Evolutionary conservation across 2,888 invertebrate species (phyloP).

Genomic region (Volucella inflata): DNA sequence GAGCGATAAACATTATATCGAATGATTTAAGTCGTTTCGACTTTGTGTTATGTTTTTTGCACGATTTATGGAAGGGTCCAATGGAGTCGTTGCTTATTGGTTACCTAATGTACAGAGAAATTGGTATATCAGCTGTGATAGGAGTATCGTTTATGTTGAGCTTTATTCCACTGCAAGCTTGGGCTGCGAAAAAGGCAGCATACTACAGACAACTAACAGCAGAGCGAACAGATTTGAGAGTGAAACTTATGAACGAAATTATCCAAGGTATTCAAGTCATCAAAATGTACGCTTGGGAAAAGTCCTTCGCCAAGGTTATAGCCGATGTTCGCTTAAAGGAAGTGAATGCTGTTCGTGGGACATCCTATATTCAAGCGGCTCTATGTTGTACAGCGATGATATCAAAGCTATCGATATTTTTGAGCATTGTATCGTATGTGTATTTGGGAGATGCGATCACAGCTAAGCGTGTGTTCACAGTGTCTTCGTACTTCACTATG

Average conservation of each 20-base stretch:
- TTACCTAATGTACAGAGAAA: too few relatives aligned
- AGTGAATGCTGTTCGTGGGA: constrained; percentile 87
- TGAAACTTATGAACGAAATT: too few relatives aligned
- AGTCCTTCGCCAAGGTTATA: too few relatives aligned
- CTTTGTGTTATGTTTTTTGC: constrained; percentile 93
- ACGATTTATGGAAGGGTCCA: constrained; percentile 96
- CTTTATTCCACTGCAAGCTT: constrained; percentile 90
- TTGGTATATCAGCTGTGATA: constrained; percentile 88
- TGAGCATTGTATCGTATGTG: constrained; percentile 90
- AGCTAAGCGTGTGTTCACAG: constrained; percentile 91
- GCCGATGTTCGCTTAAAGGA: constrained; percentile 89
- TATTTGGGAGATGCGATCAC: constrained; percentile 88
- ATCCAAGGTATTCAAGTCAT: too few relatives aligned
- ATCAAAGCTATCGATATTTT: constrained; percentile 90
- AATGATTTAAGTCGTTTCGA: constrained; percentile 98
- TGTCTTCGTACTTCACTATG: constrained; percentile 92
- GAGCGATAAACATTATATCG: constrained; percentile 94
- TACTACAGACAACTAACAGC: constrained; percentile 89
- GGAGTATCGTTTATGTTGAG: constrained; percentile 89
- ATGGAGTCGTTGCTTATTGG: too few relatives aligned
- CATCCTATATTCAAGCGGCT: constrained; percentile 88
- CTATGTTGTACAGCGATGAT: constrained; percentile 90
- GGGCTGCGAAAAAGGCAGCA: constrained; percentile 88
- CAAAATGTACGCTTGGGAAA: too few relatives aligned
- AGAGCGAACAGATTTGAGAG: too few relatives aligned